phyloP scores from a whole-genome alignment of 2,797 vertebrate species.

The Sparidentex hasta region DNA sequence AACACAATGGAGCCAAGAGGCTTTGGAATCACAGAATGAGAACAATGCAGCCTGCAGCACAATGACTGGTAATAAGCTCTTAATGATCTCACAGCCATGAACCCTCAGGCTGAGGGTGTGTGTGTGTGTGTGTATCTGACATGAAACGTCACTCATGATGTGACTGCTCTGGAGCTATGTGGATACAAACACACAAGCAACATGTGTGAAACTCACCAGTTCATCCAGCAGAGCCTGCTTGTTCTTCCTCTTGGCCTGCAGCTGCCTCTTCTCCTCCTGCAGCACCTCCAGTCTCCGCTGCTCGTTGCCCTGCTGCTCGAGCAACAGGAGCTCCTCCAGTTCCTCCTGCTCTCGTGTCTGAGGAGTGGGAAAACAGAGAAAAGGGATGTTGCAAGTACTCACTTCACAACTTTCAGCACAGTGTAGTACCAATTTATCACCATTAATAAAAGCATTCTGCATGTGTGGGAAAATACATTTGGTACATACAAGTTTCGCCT shows the following conservation, averaged over 20 bases:
- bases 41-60: constrained; percentile 76
- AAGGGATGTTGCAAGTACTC: not conserved
- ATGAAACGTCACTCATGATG: constrained; percentile 44
- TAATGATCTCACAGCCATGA: constrained; percentile 77
- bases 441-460: not conserved
- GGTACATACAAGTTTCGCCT: constrained; percentile 92
- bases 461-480: not conserved
- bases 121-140: constrained; percentile 24
- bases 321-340: constrained; percentile 93
- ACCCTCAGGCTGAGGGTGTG: constrained; percentile 62
- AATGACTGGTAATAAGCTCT: constrained; percentile 81
- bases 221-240: constrained; percentile 97
- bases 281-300: constrained; percentile 90
- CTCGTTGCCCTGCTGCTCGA: constrained; percentile 92
- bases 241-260: constrained; percentile 94
- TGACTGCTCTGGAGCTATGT: constrained; percentile 12
- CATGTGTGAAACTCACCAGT: constrained; percentile 86
- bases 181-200: constrained; percentile 2
- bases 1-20: constrained; percentile 81
- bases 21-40: constrained; percentile 81
- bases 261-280: constrained; percentile 95
- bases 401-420: too few species aligned
- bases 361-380: constrained; percentile 21
- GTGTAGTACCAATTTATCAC: not conserved
- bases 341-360: constrained; percentile 97